Evolutionary conservation across 2,888 invertebrate genomes (phyloP), one percentile per base, ranked within the genome.

Genomic region (Xylocampa areola): DNA sequence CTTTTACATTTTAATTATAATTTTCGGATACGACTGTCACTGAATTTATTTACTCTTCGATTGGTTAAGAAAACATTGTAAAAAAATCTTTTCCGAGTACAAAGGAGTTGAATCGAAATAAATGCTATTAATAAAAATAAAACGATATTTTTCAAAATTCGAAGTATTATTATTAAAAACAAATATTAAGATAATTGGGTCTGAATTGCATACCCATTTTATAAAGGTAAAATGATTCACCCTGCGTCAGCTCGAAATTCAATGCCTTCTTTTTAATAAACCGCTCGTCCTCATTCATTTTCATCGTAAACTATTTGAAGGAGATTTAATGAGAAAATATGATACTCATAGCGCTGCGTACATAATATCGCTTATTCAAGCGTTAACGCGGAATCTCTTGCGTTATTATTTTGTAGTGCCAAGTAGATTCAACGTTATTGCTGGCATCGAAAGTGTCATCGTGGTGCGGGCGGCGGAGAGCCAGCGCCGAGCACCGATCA

Each of bases 401-500:
- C 30, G 33, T 60, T 58, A 63, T 65, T 70, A 67, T 69, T 67
- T 60, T 60, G 55, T 66, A 73, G 58, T 64, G 52, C 57, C 51
- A 54, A 58, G 51, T 44, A 71, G 37, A 54, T 57, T 51, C 39
- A 61, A 64, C 41, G 39, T 59, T 72, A 70, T 68, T 62, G 43
- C 66, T 76, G 63, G 54, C 72, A 73, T 72, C 68, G 72, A 51
- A 64, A 50, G 57, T 48, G 48, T 43, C 55, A 59, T 33, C 30
- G 40, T 14, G 23, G 44, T 37, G 29, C 40, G 27, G 39, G 35
- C 23, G 44, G 53, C 54, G 49, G 61, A 64, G 63, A 69, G 68
- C 62, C 54, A 82, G 78, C 80, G 80, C 77, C 72, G 72, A 82
- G 77, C 67, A 79, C 72, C 72, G 77, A 82, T 78, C 72, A 79